These are phyloP conservation scores for Tetraneura akinire DNA, from an alignment of 1,140 invertebrate species.

Conservation along the genomic window DNA sequence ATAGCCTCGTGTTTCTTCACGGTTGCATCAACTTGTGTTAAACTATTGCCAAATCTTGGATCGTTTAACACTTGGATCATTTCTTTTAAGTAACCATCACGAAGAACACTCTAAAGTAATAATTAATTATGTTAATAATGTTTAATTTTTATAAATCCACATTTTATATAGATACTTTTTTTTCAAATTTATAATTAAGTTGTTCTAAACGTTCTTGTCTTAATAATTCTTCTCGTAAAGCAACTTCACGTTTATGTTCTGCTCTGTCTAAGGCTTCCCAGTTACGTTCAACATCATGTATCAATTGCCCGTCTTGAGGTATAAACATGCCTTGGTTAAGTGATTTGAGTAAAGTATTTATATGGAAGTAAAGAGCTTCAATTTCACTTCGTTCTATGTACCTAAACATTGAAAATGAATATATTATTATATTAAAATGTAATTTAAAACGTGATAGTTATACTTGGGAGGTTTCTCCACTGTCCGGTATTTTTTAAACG, in stretches of 20 bases:
- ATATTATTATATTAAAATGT: conserved; percentile 3
- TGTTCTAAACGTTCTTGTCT: conserved; percentile 93
- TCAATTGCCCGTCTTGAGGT: conserved; percentile 86
- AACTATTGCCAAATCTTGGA: conserved; percentile 85
- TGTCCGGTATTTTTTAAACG: conserved; percentile 95
- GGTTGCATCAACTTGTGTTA: conserved; percentile 93
- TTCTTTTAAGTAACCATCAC: conserved; percentile 94
- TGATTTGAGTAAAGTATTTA: conserved; percentile 94
- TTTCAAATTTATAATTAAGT: conserved; percentile 93
- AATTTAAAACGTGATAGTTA: conserved; percentile 56
- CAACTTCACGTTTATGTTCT: conserved; percentile 91
- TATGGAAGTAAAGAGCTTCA: conserved; percentile 94
- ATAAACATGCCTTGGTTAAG: conserved; percentile 85
- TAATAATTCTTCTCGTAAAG: conserved; percentile 85
- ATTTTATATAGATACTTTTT: conserved; percentile 72
- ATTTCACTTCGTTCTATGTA: conserved; percentile 97
- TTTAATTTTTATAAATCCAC: neutral
- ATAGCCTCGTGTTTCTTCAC: conserved; percentile 99
- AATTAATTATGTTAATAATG: neutral
- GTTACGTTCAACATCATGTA: conserved; percentile 89
- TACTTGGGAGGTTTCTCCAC: conserved; percentile 96
- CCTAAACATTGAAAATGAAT: conserved; percentile 59
- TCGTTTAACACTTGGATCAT: conserved; percentile 96
- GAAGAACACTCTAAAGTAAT: conserved; percentile 71
- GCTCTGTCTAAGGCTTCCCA: conserved; percentile 93